These are phyloP conservation scores for Capreolus pygargus DNA, from an alignment of 2,113 vertebrate species.

Conservation along the genomic window DNA sequence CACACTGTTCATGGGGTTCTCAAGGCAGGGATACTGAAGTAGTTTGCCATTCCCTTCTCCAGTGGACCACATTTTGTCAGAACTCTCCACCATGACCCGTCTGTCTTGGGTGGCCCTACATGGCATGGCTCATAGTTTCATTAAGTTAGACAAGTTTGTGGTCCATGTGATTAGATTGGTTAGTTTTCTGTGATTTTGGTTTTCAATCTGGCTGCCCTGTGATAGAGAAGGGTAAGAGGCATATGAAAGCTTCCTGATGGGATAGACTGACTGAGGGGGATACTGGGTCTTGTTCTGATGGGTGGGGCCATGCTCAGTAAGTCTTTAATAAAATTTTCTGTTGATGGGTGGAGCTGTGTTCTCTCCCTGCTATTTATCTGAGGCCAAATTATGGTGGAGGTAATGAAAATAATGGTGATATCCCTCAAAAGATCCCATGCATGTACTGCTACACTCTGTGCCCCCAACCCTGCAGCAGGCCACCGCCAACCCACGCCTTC, in stretches of 20 bases:
- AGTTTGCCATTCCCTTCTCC: background rate
- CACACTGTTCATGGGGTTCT: background rate
- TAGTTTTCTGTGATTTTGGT: background rate
- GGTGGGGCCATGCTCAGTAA: background rate
- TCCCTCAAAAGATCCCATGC: too few relatives aligned
- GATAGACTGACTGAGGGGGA: background rate
- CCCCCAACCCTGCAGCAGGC: too few relatives aligned
- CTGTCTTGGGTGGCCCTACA: background rate
- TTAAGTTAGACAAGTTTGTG: background rate
- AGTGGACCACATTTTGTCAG: background rate
- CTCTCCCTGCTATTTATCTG: background rate
- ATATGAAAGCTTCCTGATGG: background rate
- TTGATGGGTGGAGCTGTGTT: background rate
- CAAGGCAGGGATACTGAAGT: background rate
- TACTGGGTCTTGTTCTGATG: background rate
- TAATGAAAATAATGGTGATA: too few relatives aligned
- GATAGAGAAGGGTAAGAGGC: background rate
- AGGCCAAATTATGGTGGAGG: too few relatives aligned
- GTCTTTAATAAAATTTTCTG: background rate
- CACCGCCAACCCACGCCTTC: too few relatives aligned
- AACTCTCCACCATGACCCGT: accelerated
- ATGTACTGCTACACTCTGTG: too few relatives aligned
- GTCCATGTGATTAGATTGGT: background rate
- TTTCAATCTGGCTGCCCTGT: background rate
- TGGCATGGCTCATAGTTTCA: background rate